Base-by-base conservation (phyloP, 2,888 invertebrate genomes). In the Fragum sueziense region DNA sequence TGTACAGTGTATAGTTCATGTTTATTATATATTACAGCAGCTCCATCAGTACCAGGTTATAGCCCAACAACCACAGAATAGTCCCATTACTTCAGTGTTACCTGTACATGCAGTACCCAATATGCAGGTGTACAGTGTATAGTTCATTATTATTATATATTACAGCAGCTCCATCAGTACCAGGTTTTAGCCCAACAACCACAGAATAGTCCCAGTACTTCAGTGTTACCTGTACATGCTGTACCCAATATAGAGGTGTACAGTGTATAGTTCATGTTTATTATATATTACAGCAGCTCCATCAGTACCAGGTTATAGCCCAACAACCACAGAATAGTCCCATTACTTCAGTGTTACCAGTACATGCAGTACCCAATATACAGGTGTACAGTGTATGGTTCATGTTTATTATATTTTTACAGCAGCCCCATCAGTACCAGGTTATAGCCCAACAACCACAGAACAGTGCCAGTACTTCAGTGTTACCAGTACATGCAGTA, bases 401-500 rank as follows among this genome's bases (percentile, higher is more conserved):
- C n/a, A n/a, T n/a, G n/a, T n/a, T n/a, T n/a, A n/a, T n/a, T n/a
- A n/a, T n/a, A n/a, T n/a, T n/a, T n/a, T n/a, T n/a, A n/a, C n/a
- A n/a, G n/a, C n/a, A n/a, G n/a, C n/a, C n/a, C n/a, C n/a, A n/a
- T n/a, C n/a, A n/a, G n/a, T n/a, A n/a, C n/a, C n/a, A n/a, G n/a
- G n/a, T n/a, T n/a, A n/a, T n/a, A n/a, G n/a, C n/a, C n/a, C 73
- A 67, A 31, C 89, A 65, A 29, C 73, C 29, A 17, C 75, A 74
- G 52, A 61, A 14, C 33, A 31, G 61, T 61, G 37, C 51, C 17
- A 59, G 74, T n/a, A 70, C 68, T 7, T 73, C 47, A 17, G 80
- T 88, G 34, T 95, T 97, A 93, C 97, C 97, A 51, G 97, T 97
- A 74, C 96, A 96, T 91, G 97, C 97, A 80, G 97, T 97, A 84